Percentiles rank a stretch among this genome's conserved stretches.
Conservation (phyloP, 2,797 vertebrate species). For the Chiloscyllium punctatum region DNA sequence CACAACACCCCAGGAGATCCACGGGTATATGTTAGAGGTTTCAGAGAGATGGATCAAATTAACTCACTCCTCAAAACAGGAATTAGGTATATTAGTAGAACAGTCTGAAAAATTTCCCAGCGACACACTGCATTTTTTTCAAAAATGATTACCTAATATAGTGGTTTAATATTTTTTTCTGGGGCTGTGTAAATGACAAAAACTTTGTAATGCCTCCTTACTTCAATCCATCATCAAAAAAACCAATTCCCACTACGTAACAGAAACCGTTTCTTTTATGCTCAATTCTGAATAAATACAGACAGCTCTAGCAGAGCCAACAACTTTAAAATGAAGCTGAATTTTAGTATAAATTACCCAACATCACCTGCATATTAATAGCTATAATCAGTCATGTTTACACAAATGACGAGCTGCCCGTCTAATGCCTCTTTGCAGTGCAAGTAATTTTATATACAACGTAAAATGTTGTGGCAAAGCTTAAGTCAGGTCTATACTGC, state of each 20-base stretch:
- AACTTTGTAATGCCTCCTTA: not conserved
- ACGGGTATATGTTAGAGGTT: not conserved
- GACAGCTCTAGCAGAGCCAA: not conserved
- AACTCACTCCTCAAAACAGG: conserved; percentile 15
- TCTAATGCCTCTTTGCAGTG: not conserved
- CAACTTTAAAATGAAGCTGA: conserved; percentile 8
- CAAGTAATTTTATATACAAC: not conserved
- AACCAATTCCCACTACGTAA: conserved; percentile 6
- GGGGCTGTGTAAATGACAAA: not conserved
- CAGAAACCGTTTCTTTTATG: not conserved
- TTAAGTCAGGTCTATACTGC: not conserved
- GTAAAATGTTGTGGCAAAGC: not conserved
- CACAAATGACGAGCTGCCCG: conserved; percentile 10
- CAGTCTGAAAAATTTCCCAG: not conserved
- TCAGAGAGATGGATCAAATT: not conserved
- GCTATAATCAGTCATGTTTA: conserved; percentile 13
- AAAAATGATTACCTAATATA: not conserved
- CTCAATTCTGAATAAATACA: not conserved
- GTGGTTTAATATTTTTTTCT: not conserved
- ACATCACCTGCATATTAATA: conserved; percentile 35
- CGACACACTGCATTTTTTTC: not conserved
- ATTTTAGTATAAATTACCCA: conserved; percentile 32
- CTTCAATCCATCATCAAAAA: conserved; percentile 7
- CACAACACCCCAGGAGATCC: not conserved
- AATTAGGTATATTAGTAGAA: not conserved